Evolutionary conservation across 2,888 invertebrate genomes (phyloP), one percentile per base, ranked within the genome.

Genomic region (Candidula unifasciata): DNA sequence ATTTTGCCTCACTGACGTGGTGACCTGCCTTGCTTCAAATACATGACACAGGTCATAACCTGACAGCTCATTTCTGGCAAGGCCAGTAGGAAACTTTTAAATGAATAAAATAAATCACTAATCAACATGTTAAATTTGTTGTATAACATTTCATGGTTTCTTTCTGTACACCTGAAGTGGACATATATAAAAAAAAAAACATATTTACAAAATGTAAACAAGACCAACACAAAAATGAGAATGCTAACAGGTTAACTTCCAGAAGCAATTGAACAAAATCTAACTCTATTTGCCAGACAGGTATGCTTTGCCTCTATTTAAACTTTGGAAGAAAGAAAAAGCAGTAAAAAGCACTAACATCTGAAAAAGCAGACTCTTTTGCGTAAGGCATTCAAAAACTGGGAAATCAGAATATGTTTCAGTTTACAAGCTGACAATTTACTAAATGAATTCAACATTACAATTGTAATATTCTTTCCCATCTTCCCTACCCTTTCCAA

Each of bases 61-160:
- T n/a, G n/a, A n/a, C n/a, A n/a, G n/a, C n/a, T n/a, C n/a, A n/a
- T n/a, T n/a, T n/a, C n/a, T n/a, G n/a, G n/a, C n/a, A n/a, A 54
- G 54, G 54, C 54, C 54, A 54, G 18, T 13, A 18, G 18, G 54
- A 54, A 54, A 18, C 54, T 54, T 10, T 54, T 13, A 54, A 54
- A 54, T 54, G 54, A 18, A 54, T 13, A 69, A 84, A n/a, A 82
- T n/a, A 24, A 13, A 71, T 60, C n/a, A 54, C 1, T 78, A 57
- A 27, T 57, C 13, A 24, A 68, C 68, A 68, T 68, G 68, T 30
- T 27, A 68, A 10, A 68, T n/a, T n/a, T n/a, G n/a, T n/a, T 21
- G 18, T 21, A 60, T 60, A n/a, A 60, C 18, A n/a, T n/a, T 21
- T 60, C 60, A 60, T 60, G n/a, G 3, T 8, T 66, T 33, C 33